Evolutionary conservation across 2,888 invertebrate genomes (phyloP), one percentile per base, ranked within the genome.

Genomic region (Caenorhabditis sp.): DNA sequence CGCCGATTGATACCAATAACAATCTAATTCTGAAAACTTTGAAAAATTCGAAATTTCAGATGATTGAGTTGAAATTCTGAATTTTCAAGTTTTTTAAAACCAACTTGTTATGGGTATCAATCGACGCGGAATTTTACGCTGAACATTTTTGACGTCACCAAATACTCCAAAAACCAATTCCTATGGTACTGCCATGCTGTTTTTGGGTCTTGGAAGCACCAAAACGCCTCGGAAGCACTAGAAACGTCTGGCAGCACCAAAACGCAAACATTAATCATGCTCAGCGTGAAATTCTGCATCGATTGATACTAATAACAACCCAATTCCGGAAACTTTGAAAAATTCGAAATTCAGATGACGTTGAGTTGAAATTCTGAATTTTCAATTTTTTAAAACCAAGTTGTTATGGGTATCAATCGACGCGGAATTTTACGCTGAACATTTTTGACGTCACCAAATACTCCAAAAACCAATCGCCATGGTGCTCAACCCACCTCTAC

Each of bases 401-500:
- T n/a, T n/a, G 32, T 32, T 9, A 32, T 32, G 32, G 9, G 4
- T 32, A 32, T 32, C 4, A 4, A 6, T 32, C 32, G 9, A 32
- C 32, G 32, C 32, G 9, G 32, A 32, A 32, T 32, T 32, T 32
- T 32, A 32, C 32, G 32, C 9, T 32, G 32, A 32, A 32, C 32
- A 32, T n/a, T n/a, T n/a, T n/a, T n/a, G n/a, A n/a, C n/a, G n/a
- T n/a, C n/a, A n/a, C n/a, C n/a, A 40, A 40, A 40, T 40, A 11
- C 2, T 5, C 40, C 6, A 6, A 40, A 40, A 40, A 40, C 40
- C 6, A 13, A 40, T 11, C 9, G 5, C 32, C 32, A 32, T 40
- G 40, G 32, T 4, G 32, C 2, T 40, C 13, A 6, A 8, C 71
- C 47, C 15, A 87, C 86, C 81, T 87, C 86, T 9, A 87, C 67